Evolutionary conservation across 2,888 invertebrate species (phyloP).

Genomic region (Drosophila kuntzei): DNA sequence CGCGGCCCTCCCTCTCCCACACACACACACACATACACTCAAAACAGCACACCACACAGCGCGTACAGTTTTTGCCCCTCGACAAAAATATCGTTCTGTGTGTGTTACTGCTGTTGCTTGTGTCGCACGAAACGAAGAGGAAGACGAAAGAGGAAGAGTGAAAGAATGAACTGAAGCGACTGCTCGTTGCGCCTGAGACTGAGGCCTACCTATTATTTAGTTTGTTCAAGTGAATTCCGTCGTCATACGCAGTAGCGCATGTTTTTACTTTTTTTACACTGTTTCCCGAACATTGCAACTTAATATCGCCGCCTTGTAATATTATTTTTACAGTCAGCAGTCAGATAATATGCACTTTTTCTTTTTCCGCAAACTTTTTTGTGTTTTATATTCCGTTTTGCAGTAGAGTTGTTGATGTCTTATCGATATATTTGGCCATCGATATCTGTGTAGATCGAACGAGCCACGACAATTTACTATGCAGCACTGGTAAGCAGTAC

Average conservation of each 20-base stretch:
- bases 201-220: constrained; percentile 52
- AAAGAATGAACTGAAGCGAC: constrained; percentile 60
- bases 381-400: constrained; percentile 73
- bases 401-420: constrained; percentile 60
- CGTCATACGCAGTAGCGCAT: constrained; percentile 64
- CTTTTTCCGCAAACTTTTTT: constrained; percentile 76
- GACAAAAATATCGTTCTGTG: constrained; percentile 73
- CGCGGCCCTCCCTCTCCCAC: constrained; percentile 32
- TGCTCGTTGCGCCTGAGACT: constrained; percentile 41
- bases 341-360: constrained; percentile 70
- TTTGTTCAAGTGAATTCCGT: constrained; percentile 32
- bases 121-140: constrained; percentile 65
- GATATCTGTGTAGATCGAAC: constrained; percentile 44
- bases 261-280: constrained; percentile 46
- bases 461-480: neutral
- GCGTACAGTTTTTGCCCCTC: constrained; percentile 78
- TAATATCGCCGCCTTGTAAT: constrained; percentile 36
- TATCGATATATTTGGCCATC: constrained; percentile 50
- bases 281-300: constrained; percentile 55
- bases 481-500: neutral
- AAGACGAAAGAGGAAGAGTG: constrained; percentile 49
- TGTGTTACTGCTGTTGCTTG: constrained; percentile 60
- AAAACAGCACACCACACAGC: constrained; percentile 34
- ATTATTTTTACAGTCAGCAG: constrained; percentile 58
- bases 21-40: constrained; percentile 25